A percentile compares a stretch with the other conserved stretches of the same genome.
Evolutionary conservation across 2,888 invertebrate species (phyloP).

Genomic region (Idaea straminata): DNA sequence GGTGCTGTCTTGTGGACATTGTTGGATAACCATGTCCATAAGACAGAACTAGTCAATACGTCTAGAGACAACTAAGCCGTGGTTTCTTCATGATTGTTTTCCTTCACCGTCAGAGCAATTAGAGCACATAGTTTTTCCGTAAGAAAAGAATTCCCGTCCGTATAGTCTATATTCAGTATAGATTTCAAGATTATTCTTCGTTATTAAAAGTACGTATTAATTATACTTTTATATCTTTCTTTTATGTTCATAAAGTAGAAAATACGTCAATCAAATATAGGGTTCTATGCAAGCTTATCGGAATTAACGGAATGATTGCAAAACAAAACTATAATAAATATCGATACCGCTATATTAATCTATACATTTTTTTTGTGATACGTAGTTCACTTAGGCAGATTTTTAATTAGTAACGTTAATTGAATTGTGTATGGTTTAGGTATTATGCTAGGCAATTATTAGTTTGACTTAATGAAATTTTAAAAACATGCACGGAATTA

Average conservation of each 20-base stretch:
- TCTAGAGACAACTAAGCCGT: too few relatives aligned
- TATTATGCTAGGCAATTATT: constrained; percentile 34
- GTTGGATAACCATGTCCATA: too few relatives aligned
- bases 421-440: constrained; percentile 53
- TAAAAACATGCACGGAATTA: not conserved
- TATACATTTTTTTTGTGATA: constrained; percentile 59
- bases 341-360: constrained; percentile 72
- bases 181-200: too few relatives aligned
- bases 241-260: not conserved
- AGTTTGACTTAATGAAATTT: constrained; percentile 39
- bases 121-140: too few relatives aligned
- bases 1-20: too few relatives aligned
- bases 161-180: too few relatives aligned
- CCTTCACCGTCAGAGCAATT: too few relatives aligned
- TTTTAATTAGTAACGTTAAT: constrained; percentile 75
- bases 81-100: too few relatives aligned
- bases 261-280: not conserved
- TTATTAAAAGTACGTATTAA: not conserved
- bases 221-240: not conserved
- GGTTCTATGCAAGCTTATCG: constrained; percentile 37
- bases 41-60: too few relatives aligned
- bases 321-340: constrained; percentile 64
- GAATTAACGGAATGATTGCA: constrained; percentile 65
- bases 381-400: constrained; percentile 42
- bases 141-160: too few relatives aligned